phyloP scores from a whole-genome alignment of 2,797 vertebrate species.

The Lepus townsendii region DNA sequence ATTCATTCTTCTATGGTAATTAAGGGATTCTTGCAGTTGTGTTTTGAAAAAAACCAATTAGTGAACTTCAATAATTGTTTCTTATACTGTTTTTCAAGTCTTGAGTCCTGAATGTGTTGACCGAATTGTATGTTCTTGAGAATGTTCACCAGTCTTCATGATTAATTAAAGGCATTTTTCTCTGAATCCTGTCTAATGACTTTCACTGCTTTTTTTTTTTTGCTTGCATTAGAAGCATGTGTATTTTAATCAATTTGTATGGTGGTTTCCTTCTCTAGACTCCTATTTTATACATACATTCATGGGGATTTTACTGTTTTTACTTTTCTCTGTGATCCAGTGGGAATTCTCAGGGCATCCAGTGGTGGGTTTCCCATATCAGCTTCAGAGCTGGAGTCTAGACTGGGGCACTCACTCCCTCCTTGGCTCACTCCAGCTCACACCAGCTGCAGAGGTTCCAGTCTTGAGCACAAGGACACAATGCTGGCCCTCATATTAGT shows the following conservation, averaged over 20 bases:
- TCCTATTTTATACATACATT: no score
- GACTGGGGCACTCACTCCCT: background rate
- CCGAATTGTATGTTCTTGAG: background rate
- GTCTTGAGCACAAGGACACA: background rate
- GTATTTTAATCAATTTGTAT: background rate
- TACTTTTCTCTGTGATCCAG: background rate
- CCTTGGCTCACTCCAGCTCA: background rate
- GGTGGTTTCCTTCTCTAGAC: background rate
- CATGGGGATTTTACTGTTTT: background rate
- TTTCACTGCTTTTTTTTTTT: background rate
- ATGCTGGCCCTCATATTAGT: background rate
- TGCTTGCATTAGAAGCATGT: background rate
- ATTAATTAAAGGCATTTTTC: constrained; percentile 39
- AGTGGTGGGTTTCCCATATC: background rate
- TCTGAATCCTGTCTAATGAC: background rate
- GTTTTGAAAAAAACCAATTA: background rate
- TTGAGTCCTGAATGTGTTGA: background rate
- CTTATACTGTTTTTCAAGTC: background rate
- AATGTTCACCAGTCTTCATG: background rate
- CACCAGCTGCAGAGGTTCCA: background rate
- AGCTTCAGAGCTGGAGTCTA: background rate
- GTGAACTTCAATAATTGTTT: background rate
- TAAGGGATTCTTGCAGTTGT: background rate
- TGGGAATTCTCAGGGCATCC: background rate
- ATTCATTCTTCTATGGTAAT: background rate